Percentiles rank a stretch among this genome's conserved stretches.
Evolutionary conservation across 2,797 vertebrate genomes (phyloP).

Genomic region (Brachyrhaphis roseni): DNA sequence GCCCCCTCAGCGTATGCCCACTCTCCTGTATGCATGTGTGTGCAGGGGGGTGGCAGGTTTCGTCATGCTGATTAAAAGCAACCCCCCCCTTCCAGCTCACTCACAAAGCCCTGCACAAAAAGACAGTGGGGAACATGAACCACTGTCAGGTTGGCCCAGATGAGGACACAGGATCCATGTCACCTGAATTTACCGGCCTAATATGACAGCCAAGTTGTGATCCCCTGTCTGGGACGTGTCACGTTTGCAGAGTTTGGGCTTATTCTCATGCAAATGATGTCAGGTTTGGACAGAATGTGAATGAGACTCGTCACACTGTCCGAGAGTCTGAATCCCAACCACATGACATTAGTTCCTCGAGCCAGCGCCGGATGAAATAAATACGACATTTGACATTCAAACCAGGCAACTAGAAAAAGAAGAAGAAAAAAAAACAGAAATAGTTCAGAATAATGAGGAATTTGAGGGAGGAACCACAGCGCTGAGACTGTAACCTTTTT

Average conservation of each 20-base stretch:
- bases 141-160: constrained; percentile 84
- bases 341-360: constrained; percentile 66
- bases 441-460: constrained; percentile 82
- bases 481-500: constrained; percentile 73
- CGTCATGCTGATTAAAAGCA: constrained; percentile 85
- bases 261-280: constrained; percentile 85
- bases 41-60: constrained; percentile 71
- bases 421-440: constrained; percentile 65
- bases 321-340: constrained; percentile 66
- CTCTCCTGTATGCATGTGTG: constrained; percentile 57
- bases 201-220: constrained; percentile 84
- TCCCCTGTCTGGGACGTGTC: constrained; percentile 81
- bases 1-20: constrained; percentile 81
- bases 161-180: constrained; percentile 83
- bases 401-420: constrained; percentile 65
- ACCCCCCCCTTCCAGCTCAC: constrained; percentile 36
- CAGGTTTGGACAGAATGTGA: constrained; percentile 82
- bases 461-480: constrained; percentile 67
- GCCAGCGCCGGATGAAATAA: constrained; percentile 71
- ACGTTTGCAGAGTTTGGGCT: constrained; percentile 79
- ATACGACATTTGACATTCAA: constrained; percentile 81
- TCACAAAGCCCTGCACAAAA: constrained; percentile 80
- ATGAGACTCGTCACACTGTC: constrained; percentile 83
- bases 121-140: constrained; percentile 83
- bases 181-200: constrained; percentile 84